Conservation (phyloP, 1,140 invertebrate genomes). For the Trichomalopsis sarcophagae region DNA sequence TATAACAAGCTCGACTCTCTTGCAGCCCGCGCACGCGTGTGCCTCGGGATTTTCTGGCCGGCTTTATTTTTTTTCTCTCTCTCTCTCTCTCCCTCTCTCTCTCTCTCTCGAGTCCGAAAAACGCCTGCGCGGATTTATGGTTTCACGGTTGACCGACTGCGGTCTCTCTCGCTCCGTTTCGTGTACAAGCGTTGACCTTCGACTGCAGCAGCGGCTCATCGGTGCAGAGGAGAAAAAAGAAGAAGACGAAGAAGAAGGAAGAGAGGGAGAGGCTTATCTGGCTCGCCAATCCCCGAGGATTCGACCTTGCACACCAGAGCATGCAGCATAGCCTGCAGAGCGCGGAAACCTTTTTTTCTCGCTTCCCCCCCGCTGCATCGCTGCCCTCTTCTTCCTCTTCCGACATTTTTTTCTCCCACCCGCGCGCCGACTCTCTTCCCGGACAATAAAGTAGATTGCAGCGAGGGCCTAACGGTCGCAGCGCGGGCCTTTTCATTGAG, state of each 20-base stretch:
- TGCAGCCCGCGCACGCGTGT: slow-evolving; percentile 34
- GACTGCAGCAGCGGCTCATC: slow-evolving; percentile 31
- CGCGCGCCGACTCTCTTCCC: background rate
- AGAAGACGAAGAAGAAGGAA: background rate
- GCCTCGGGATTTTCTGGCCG: slow-evolving; percentile 65
- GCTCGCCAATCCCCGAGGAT: slow-evolving; percentile 56
- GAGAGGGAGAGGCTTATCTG: slow-evolving; percentile 56
- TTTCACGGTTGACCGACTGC: slow-evolving; percentile 71
- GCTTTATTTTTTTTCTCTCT: slow-evolving; percentile 63
- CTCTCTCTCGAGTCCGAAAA: slow-evolving; percentile 67
- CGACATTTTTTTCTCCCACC: slow-evolving; percentile 22
- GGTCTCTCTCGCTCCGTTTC: slow-evolving; percentile 63
- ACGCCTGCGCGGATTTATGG: slow-evolving; percentile 69
- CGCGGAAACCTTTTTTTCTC: background rate
- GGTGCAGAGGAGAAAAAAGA: slow-evolving; percentile 16
- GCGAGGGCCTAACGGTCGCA: slow-evolving; percentile 54
- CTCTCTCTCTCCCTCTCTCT: slow-evolving; percentile 62
- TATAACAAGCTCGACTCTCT: slow-evolving; percentile 62
- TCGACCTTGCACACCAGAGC: slow-evolving; percentile 59
- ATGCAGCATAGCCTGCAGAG: slow-evolving; percentile 34
- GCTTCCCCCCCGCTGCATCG: background rate
- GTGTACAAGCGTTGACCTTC: slow-evolving; percentile 67
- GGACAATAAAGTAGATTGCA: slow-evolving; percentile 60
- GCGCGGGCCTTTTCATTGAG: background rate
- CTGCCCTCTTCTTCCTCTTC: slow-evolving; percentile 46